Evolutionary conservation across 2,113 vertebrate genomes (phyloP).

Genomic region (Lamprologus sp.): DNA sequence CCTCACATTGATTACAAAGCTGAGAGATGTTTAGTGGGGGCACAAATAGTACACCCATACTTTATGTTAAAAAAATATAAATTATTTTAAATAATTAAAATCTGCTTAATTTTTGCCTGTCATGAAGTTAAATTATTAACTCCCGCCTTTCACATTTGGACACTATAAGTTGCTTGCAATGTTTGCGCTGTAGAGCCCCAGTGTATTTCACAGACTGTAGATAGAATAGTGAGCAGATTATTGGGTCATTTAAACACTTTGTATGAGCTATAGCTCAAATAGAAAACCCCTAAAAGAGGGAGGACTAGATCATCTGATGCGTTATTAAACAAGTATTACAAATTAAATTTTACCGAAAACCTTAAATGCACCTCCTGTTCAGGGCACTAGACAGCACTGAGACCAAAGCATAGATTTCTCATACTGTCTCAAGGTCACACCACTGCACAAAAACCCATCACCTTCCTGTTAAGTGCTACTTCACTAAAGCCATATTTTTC

Average conservation of each 20-base stretch:
- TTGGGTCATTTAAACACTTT: background rate
- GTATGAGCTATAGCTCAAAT: background rate
- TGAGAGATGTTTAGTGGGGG: background rate
- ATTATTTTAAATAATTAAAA: background rate
- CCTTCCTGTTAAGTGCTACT: slow-evolving; percentile 53
- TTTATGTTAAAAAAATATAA: background rate
- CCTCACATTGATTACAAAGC: background rate
- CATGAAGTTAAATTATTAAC: background rate
- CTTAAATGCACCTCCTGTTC: background rate
- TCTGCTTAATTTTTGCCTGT: background rate
- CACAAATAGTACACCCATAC: background rate
- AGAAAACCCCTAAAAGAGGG: background rate
- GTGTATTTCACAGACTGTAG: background rate
- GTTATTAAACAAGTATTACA: background rate
- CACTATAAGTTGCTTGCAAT: background rate
- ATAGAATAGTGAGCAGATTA: background rate
- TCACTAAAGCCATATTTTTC: slow-evolving; percentile 38
- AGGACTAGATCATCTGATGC: background rate
- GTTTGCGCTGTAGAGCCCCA: background rate
- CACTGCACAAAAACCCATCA: slow-evolving; percentile 34
- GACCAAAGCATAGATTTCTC: slow-evolving; percentile 30
- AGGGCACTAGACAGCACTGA: background rate
- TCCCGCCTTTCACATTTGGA: background rate
- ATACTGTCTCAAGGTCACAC: slow-evolving; percentile 36
- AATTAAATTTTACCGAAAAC: background rate